Evolutionary conservation across 2,113 vertebrate species (phyloP).

Genomic region (Cyanistes caeruleus): DNA sequence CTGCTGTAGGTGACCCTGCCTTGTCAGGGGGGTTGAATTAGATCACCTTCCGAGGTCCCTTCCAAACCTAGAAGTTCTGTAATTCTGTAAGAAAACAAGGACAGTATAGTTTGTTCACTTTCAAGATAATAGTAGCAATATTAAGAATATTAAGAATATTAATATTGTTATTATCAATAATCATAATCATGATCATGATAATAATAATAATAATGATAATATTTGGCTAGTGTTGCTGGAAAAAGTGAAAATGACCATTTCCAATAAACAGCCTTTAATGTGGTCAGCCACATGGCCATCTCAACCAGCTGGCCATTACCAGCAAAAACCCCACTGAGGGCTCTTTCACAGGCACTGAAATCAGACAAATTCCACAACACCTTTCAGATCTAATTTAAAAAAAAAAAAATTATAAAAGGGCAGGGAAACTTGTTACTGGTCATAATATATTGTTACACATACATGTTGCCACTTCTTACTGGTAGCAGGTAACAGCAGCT

Average conservation of each 20-base stretch:
- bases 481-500: accelerated
- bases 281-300: neutral
- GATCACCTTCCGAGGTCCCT: neutral
- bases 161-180: neutral
- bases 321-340: neutral
- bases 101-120: neutral
- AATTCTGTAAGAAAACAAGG: neutral
- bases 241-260: neutral
- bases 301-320: neutral
- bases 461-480: neutral
- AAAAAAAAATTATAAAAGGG: no score
- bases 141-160: no score
- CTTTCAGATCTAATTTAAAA: neutral
- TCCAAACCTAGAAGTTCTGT: neutral
- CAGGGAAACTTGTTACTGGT: neutral
- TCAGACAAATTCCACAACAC: neutral
- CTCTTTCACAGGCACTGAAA: neutral
- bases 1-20: neutral
- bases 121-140: neutral
- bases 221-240: neutral
- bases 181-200: no score
- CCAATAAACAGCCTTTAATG: neutral
- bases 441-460: neutral
- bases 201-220: neutral
- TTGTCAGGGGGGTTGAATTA: neutral